Conservation (phyloP, 1,140 invertebrate species). For the Drosophila nigrodunni region DNA sequence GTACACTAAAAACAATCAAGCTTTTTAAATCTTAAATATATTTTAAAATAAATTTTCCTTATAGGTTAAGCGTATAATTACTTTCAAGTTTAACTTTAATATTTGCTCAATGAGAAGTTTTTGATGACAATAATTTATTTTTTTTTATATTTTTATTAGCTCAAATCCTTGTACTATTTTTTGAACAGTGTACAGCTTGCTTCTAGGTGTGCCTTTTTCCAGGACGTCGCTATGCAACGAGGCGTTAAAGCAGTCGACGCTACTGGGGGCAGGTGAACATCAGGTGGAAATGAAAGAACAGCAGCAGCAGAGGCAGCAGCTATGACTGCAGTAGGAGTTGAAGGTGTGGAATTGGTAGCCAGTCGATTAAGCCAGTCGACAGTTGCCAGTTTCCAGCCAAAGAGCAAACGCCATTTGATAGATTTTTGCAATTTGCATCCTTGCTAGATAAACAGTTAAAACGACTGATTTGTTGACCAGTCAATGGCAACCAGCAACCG, state of each 20-base stretch:
- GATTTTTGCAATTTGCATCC: conserved; percentile 49
- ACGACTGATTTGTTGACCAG: conserved; percentile 38
- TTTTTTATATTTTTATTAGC: no score
- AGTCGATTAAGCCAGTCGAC: conserved; percentile 30
- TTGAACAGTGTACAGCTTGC: neutral
- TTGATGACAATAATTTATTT: no score
- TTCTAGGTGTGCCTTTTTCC: conserved; percentile 12
- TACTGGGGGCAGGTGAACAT: conserved; percentile 1
- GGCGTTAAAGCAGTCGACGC: conserved; percentile 60
- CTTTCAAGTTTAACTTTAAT: no score
- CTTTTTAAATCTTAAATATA: no score
- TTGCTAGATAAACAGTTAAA: conserved; percentile 33
- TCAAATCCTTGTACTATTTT: no score
- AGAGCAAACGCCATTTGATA: conserved; percentile 25
- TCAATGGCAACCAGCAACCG: neutral
- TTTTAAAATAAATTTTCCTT: no score
- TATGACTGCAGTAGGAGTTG: conserved; percentile 26
- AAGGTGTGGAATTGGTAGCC: conserved; percentile 29
- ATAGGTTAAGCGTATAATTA: no score
- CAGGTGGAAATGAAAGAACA: conserved; percentile 7
- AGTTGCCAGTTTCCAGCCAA: neutral
- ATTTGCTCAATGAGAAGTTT: no score
- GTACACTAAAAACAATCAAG: neutral
- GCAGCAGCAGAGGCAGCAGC: conserved; percentile 13
- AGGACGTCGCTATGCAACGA: conserved; percentile 43